Evolutionary conservation across 1,140 invertebrate genomes (phyloP).

Genomic region (Tyrophagus putrescentiae): DNA sequence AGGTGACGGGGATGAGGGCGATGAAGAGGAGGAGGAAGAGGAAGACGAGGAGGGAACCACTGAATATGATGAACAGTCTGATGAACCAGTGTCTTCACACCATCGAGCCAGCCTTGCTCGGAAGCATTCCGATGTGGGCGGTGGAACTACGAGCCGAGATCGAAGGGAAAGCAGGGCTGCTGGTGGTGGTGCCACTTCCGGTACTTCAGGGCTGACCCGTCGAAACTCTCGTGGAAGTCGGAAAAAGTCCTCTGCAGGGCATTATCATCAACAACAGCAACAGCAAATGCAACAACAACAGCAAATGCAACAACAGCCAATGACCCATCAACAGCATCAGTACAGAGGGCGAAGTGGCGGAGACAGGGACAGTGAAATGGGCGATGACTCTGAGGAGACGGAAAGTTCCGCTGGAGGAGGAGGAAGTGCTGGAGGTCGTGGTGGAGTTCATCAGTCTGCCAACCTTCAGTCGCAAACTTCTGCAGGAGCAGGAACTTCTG

Average conservation of each 20-base stretch:
- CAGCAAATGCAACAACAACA: not conserved
- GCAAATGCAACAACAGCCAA: not conserved
- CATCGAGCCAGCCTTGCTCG: no score
- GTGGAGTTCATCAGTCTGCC: no score
- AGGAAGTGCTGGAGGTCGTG: no score
- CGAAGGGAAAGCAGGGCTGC: not conserved
- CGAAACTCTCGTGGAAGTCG: not conserved
- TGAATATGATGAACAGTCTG: constrained; percentile 5
- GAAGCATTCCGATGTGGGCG: no score
- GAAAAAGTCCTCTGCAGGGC: not conserved
- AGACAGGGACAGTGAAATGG: constrained; percentile 17
- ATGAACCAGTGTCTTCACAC: no score
- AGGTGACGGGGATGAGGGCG: not conserved
- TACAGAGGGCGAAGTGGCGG: constrained; percentile 25
- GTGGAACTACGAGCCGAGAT: no score
- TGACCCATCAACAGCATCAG: not conserved
- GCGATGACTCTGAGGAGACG: constrained; percentile 9
- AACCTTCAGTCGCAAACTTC: not conserved
- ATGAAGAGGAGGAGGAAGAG: not conserved
- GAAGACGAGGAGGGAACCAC: not conserved
- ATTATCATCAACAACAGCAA: not conserved
- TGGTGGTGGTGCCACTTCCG: not conserved
- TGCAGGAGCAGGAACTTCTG: no score
- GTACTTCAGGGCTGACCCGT: no score
- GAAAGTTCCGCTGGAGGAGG: not conserved